Evolutionary conservation across 2,797 vertebrate species (phyloP).

Genomic region (Gobio occitaniae): DNA sequence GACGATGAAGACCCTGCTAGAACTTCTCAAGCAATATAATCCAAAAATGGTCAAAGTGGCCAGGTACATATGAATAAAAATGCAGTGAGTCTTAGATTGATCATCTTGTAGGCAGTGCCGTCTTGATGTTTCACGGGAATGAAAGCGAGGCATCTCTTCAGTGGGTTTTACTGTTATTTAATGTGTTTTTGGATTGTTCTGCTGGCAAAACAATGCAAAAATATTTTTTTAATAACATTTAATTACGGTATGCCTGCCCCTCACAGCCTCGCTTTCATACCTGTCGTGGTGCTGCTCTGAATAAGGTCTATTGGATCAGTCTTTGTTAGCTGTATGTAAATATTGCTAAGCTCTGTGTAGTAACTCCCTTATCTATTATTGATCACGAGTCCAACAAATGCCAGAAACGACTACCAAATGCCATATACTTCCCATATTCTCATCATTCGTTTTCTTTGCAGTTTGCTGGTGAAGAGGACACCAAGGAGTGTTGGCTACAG

Average conservation of each 20-base stretch:
- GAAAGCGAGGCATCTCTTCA: not conserved
- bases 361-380: not conserved
- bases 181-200: not conserved
- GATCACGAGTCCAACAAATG: not conserved
- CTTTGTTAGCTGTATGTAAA: conserved; percentile 11
- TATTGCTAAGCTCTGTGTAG: not conserved
- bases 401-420: not conserved
- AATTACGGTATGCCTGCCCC: not conserved
- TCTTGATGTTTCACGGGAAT: not conserved
- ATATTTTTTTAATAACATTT: not conserved
- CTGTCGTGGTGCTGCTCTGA: not conserved
- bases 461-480: conserved; percentile 97
- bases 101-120: not conserved
- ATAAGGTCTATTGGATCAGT: not conserved
- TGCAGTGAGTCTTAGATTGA: not conserved
- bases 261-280: not conserved
- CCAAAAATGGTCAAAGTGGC: conserved; percentile 99
- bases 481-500: conserved; percentile 95
- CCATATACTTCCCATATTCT: not conserved
- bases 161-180: not conserved
- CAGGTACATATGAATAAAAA: conserved; percentile 79
- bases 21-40: conserved; percentile 92
- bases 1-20: conserved; percentile 95
- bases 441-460: conserved; percentile 67
- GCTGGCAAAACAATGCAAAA: not conserved